phyloP scores from a whole-genome alignment of 2,888 invertebrate species.

The Tipula unca region DNA sequence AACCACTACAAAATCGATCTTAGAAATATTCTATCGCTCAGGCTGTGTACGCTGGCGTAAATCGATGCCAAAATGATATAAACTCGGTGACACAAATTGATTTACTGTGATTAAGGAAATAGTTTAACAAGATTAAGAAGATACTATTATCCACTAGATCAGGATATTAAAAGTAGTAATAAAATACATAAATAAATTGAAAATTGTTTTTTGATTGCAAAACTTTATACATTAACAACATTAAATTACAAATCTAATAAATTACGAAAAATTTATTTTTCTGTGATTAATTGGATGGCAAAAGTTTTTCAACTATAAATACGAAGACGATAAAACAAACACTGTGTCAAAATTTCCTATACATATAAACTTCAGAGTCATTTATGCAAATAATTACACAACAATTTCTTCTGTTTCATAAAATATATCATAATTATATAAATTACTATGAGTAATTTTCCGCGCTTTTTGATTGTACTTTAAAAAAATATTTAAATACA shows the following conservation, averaged over 20 bases:
- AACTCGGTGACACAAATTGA: no score
- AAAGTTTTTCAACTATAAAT: neutral
- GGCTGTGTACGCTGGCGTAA: no score
- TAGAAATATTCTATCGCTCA: no score
- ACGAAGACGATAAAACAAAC: neutral
- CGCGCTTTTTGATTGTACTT: neutral
- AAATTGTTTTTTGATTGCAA: no score
- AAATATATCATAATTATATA: neutral
- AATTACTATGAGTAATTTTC: neutral
- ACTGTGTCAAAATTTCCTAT: neutral
- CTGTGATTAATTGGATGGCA: neutral
- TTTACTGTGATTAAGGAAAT: no score
- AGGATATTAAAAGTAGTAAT: no score
- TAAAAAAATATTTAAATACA: neutral
- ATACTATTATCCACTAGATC: no score
- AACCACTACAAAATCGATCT: no score
- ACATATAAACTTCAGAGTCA: neutral
- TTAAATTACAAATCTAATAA: neutral
- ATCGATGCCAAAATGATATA: no score
- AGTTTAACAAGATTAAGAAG: no score
- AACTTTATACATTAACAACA: neutral
- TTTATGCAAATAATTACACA: neutral
- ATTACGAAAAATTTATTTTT: neutral
- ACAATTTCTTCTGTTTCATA: neutral
- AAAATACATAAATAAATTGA: no score